A percentile compares a stretch with the other conserved stretches of the same genome.
Conservation (phyloP, 2,888 invertebrate species). For the Ischnura elegans region DNA sequence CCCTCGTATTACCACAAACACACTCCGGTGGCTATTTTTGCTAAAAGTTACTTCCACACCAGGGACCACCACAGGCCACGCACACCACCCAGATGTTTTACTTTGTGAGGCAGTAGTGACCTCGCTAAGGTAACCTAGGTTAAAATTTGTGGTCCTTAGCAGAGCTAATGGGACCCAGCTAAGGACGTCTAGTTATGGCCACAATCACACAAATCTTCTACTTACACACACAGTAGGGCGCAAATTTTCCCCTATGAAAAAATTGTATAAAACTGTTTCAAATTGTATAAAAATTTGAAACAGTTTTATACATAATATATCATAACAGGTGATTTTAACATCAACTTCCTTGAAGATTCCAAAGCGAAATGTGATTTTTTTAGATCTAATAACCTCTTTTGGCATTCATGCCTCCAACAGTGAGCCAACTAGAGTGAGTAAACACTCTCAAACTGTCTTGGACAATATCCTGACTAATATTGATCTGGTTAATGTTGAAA, state of each 20-base stretch:
- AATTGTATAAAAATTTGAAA: neutral
- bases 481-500: neutral
- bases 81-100: too few relatives aligned
- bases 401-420: neutral
- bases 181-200: too few relatives aligned
- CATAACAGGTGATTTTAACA: neutral
- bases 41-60: too few relatives aligned
- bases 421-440: neutral
- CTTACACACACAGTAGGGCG: neutral
- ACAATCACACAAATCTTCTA: neutral
- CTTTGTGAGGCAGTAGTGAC: too few relatives aligned
- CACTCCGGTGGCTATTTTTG: too few relatives aligned
- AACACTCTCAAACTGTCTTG: neutral
- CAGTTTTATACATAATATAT: neutral
- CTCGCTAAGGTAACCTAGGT: too few relatives aligned
- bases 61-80: too few relatives aligned
- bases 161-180: too few relatives aligned
- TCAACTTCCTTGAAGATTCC: conserved; percentile 5
- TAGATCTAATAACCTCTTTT: neutral
- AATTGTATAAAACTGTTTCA: neutral
- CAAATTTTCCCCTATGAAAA: neutral
- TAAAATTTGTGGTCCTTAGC: too few relatives aligned
- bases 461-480: conserved; percentile 3
- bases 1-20: too few relatives aligned
- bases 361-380: neutral